phyloP scores from a whole-genome alignment of 2,113 vertebrate species.

The Alosa alosa region DNA sequence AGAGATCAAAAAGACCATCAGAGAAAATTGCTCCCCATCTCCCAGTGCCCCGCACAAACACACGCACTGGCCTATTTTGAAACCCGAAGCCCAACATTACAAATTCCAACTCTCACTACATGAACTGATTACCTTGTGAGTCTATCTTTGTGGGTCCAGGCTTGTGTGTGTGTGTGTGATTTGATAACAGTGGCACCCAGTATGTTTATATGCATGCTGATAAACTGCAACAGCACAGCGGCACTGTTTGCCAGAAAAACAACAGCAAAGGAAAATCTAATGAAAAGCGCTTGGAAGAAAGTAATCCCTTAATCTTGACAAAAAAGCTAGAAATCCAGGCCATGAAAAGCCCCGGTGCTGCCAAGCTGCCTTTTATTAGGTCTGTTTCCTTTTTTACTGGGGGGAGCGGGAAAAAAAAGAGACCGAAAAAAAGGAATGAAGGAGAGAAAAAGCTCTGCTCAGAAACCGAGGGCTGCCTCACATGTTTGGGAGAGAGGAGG shows the following conservation, averaged over 20 bases:
- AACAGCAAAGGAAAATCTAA: constrained; percentile 46
- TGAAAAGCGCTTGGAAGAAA: constrained; percentile 61
- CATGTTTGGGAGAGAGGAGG: constrained; percentile 40
- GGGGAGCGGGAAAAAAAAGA: not conserved
- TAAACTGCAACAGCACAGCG: constrained; percentile 7
- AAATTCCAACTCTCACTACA: not conserved
- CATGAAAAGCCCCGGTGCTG: constrained; percentile 61
- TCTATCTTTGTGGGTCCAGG: not conserved
- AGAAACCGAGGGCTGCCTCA: constrained; percentile 44
- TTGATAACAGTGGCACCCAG: constrained; percentile 1
- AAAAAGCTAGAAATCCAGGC: constrained; percentile 62
- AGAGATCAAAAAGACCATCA: not conserved
- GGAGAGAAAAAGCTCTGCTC: constrained; percentile 45
- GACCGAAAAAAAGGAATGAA: constrained; percentile 29
- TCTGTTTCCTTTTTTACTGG: constrained; percentile 50
- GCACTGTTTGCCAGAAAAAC: constrained; percentile 15
- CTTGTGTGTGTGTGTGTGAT: not conserved
- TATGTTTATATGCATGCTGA: not conserved
- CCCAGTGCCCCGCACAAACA: not conserved
- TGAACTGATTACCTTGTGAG: not conserved
- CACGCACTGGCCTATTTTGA: not conserved
- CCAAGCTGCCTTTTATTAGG: constrained; percentile 62
- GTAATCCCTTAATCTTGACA: constrained; percentile 71
- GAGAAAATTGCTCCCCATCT: not conserved
- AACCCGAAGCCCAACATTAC: not conserved